phyloP scores from a whole-genome alignment of 2,113 vertebrate genomes.

The Loxodonta africana region DNA sequence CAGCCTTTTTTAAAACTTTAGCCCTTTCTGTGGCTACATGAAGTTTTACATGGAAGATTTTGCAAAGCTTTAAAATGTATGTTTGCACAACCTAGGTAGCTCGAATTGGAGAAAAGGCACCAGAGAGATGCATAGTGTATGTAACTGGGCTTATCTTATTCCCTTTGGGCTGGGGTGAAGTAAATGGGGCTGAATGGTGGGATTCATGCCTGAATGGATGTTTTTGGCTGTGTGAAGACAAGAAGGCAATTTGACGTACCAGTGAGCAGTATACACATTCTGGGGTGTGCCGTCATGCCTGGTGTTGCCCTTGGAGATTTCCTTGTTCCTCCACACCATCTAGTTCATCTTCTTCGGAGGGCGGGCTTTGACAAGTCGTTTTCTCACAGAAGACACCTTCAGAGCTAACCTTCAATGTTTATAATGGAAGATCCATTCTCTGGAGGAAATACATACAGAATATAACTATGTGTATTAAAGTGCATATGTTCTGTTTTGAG shows the following conservation, averaged over 20 bases:
- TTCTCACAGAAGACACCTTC: conserved; percentile 71
- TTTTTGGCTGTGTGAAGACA: not conserved
- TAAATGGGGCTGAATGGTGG: not conserved
- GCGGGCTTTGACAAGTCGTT: conserved; percentile 65
- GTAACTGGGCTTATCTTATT: not conserved
- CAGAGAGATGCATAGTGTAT: not conserved
- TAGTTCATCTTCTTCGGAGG: conserved; percentile 66
- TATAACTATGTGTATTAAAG: conserved; percentile 61
- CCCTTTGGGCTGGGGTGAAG: not conserved
- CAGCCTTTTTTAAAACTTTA: not conserved
- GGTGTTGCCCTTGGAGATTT: conserved; percentile 41
- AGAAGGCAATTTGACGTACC: not conserved
- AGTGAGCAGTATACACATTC: not conserved
- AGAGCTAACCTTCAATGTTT: conserved; percentile 65
- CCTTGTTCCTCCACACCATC: conserved; percentile 27
- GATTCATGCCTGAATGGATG: not conserved
- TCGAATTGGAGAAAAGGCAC: not conserved
- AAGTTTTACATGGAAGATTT: conserved; percentile 42
- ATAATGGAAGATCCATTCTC: conserved; percentile 54
- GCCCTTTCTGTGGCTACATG: not conserved
- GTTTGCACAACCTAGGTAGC: not conserved
- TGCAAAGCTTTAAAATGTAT: conserved; percentile 27
- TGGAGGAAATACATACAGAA: conserved; percentile 69
- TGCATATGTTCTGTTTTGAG: conserved; percentile 53
- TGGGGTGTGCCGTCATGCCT: not conserved